These are phyloP conservation scores for Cheilosia soror DNA, from an alignment of 2,888 invertebrate species.

Conservation along the genomic window DNA sequence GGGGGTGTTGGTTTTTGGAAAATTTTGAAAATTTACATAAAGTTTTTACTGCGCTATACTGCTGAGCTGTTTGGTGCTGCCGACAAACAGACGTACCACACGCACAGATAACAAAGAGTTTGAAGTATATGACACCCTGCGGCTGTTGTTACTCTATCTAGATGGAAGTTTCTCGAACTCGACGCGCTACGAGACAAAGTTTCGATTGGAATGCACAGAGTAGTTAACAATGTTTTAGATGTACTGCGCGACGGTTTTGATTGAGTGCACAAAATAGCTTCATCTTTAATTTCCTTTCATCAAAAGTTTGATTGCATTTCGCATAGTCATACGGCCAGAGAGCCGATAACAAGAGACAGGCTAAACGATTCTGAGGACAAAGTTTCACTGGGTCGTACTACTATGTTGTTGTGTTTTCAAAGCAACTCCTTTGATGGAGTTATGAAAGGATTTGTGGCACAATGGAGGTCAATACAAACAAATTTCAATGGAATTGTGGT, in stretches of 20 bases:
- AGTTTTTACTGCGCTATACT: constrained; percentile 36
- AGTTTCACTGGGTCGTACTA: constrained; percentile 25
- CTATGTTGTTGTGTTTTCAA: constrained; percentile 49
- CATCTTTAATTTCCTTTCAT: constrained; percentile 73
- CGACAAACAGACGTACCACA: constrained; percentile 15
- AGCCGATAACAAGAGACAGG: constrained; percentile 41
- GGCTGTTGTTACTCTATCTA: constrained; percentile 26
- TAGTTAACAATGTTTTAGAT: constrained; percentile 57
- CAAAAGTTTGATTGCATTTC: constrained; percentile 74
- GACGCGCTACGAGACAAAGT: constrained; percentile 50
- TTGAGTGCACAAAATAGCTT: constrained; percentile 72
- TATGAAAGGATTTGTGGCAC: not conserved
- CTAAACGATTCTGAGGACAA: constrained; percentile 29
- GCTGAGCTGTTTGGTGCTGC: not conserved
- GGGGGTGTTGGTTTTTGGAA: constrained; percentile 11
- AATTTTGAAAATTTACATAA: constrained; percentile 58
- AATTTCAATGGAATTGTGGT: no score
- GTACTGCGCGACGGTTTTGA: constrained; percentile 46
- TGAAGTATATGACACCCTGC: not conserved
- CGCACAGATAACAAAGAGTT: constrained; percentile 14
- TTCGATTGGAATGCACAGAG: constrained; percentile 63
- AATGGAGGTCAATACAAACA: no score
- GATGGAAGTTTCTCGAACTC: not conserved
- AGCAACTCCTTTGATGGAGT: constrained; percentile 56
- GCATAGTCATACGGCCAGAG: constrained; percentile 21